Percentiles rank a stretch among this genome's conserved stretches.
Evolutionary conservation across 2,113 vertebrate species (phyloP).

Genomic region (Azemiops feae): DNA sequence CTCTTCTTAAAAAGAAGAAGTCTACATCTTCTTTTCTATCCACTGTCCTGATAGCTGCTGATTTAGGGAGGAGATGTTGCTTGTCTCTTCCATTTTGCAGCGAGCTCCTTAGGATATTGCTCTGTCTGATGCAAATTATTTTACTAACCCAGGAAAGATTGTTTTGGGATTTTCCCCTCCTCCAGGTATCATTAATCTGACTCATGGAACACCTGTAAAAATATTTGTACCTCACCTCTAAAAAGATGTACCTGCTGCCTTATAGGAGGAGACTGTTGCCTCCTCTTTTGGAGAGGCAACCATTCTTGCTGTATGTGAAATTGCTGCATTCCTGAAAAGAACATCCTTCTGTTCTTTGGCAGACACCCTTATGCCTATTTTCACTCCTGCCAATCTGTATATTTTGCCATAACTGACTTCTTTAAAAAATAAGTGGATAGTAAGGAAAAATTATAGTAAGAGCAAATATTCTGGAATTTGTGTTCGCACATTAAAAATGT

Average conservation of each 20-base stretch:
- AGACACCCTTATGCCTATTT: slow-evolving; percentile 10
- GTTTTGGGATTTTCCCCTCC: neutral
- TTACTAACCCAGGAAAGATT: neutral
- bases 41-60: neutral
- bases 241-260: neutral
- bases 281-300: neutral
- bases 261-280: neutral
- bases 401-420: slow-evolving; percentile 8
- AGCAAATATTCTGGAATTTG: neutral
- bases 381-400: neutral
- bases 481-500: neutral
- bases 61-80: slow-evolving; percentile 17
- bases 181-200: neutral
- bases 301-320: neutral
- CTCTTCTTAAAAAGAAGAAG: neutral
- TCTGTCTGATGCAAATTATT: neutral
- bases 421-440: neutral
- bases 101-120: slow-evolving; percentile 43
- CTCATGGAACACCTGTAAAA: neutral
- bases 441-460: neutral
- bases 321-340: slow-evolving; percentile 1
- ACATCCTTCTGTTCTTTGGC: neutral
- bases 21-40: too few species aligned
- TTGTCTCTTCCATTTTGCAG: slow-evolving; percentile 21
- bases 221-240: slow-evolving; percentile 8